Evolutionary conservation across 2,797 vertebrate genomes (phyloP).

Genomic region (Xenops minutus): DNA sequence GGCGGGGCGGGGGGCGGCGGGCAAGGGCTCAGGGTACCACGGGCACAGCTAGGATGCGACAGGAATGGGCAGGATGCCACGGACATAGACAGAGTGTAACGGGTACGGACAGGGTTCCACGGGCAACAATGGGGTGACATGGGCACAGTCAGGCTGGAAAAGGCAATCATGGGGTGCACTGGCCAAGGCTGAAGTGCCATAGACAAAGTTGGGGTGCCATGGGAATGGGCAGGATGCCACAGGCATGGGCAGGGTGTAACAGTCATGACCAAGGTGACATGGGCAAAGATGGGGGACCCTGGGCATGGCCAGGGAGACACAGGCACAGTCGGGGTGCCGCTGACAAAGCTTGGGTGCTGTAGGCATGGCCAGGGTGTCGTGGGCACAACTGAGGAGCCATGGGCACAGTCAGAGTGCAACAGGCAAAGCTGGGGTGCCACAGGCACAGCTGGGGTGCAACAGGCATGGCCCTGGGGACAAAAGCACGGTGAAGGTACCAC

Average conservation of each 20-base stretch:
- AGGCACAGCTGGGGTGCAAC: background rate
- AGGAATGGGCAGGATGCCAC: background rate
- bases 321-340: accelerated
- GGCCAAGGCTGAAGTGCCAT: too few relatives aligned
- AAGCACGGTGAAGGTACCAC: background rate
- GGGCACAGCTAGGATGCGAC: background rate
- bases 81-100: too few relatives aligned
- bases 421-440: background rate
- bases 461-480: background rate
- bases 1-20: accelerated
- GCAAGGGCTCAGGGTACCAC: background rate
- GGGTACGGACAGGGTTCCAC: too few relatives aligned
- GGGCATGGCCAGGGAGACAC: background rate
- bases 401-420: too few relatives aligned
- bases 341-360: accelerated
- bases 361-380: background rate
- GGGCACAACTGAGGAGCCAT: background rate
- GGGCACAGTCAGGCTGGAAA: too few relatives aligned
- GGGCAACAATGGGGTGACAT: too few relatives aligned
- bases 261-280: background rate
- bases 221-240: too few relatives aligned
- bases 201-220: too few relatives aligned
- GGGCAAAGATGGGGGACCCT: background rate
- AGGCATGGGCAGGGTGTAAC: too few relatives aligned
- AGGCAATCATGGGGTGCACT: too few relatives aligned